These are phyloP conservation scores for Cephus cinctus DNA, from an alignment of 1,140 invertebrate species.

Conservation along the genomic window DNA sequence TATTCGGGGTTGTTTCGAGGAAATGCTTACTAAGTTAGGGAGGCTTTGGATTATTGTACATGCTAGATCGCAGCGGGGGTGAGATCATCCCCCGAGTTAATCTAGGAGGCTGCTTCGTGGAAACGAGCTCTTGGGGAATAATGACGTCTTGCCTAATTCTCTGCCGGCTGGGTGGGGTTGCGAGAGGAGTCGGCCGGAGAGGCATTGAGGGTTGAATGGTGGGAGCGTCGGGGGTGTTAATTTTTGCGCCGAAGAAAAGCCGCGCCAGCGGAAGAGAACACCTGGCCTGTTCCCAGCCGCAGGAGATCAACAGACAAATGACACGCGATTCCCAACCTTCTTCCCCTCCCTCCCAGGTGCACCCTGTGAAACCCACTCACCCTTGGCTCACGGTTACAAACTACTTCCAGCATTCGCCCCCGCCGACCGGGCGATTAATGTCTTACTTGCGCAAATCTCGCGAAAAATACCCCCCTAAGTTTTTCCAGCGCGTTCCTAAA, in stretches of 20 bases:
- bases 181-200: no score
- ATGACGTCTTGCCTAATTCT: conserved; percentile 43
- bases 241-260: conserved; percentile 51
- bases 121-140: conserved; percentile 27
- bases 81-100: no score
- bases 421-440: conserved; percentile 46
- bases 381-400: conserved; percentile 41
- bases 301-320: conserved; percentile 56
- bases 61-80: no score
- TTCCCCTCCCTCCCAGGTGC: conserved; percentile 10
- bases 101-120: no score
- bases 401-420: conserved; percentile 28
- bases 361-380: conserved; percentile 11
- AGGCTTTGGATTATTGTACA: no score
- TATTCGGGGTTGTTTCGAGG: no score
- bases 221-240: conserved; percentile 23
- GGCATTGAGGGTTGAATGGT: not conserved
- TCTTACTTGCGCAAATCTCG: conserved; percentile 42
- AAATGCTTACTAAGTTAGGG: no score
- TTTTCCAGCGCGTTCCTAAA: no score
- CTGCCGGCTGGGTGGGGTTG: no score
- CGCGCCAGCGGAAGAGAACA: conserved; percentile 30
- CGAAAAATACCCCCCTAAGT: conserved; percentile 9
- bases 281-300: conserved; percentile 50
- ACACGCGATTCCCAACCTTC: conserved; percentile 49